Evolutionary conservation across 1,140 invertebrate genomes (phyloP).

Genomic region (Monochamus saltuarius): DNA sequence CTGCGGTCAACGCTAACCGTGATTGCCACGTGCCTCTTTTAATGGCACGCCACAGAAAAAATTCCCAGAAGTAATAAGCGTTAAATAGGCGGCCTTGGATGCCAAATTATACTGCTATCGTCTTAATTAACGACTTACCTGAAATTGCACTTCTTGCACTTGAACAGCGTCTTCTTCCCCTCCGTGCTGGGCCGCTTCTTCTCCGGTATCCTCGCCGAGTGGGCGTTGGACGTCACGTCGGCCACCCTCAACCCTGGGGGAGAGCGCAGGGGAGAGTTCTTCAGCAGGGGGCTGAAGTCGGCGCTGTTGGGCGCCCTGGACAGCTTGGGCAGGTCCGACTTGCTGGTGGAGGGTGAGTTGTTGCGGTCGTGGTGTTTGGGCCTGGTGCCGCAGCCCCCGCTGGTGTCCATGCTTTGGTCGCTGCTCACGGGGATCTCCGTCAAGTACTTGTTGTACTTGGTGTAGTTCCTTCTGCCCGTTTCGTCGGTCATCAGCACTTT

Average conservation of each 20-base stretch:
- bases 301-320: slow-evolving; percentile 48
- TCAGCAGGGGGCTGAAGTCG: slow-evolving; percentile 44
- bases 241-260: slow-evolving; percentile 43
- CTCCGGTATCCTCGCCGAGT: slow-evolving; percentile 34
- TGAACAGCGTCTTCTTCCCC: slow-evolving; percentile 66
- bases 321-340: slow-evolving; percentile 55
- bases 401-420: slow-evolving; percentile 45
- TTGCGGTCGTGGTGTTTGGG: slow-evolving; percentile 36
- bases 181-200: slow-evolving; percentile 42
- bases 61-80: too few species aligned
- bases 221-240: slow-evolving; percentile 40
- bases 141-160: slow-evolving; percentile 83
- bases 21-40: too few species aligned
- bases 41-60: too few species aligned
- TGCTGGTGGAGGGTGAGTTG: slow-evolving; percentile 41
- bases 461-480: slow-evolving; percentile 86
- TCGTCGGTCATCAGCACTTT: slow-evolving; percentile 89
- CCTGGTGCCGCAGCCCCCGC: slow-evolving; percentile 48
- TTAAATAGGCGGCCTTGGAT: too few species aligned
- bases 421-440: slow-evolving; percentile 62
- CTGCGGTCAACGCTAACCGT: too few species aligned
- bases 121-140: slow-evolving; percentile 57
- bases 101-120: too few species aligned
- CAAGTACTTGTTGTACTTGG: slow-evolving; percentile 88
- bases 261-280: slow-evolving; percentile 29